Base-by-base conservation (phyloP, 2,888 invertebrate genomes). In the Julus scandinavius region DNA sequence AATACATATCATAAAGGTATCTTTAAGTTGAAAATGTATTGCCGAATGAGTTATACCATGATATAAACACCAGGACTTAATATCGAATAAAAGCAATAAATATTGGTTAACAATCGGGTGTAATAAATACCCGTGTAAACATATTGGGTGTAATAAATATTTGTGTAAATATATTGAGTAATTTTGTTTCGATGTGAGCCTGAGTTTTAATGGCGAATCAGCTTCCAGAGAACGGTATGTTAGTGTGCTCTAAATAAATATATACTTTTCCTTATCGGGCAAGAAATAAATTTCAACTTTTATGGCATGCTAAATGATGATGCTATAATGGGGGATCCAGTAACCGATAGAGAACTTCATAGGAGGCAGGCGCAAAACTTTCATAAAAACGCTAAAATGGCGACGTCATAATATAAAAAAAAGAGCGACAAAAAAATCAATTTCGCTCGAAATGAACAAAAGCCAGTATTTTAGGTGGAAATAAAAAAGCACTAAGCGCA, bases 391-490 rank as follows among this genome's bases (percentile, higher is more conserved):
- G 72, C 29, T 72, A 72, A 72, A 72, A 72, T 72, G 72, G 29
- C 20, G 72, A 29, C 72, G 72, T 29, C 29, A 72, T 72, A 72
- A 72, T 29, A 29, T 29, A 20, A 72, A 72, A 72, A 72, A 72
- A 72, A 29, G 72, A 72, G 72, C 20, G 20, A 20, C 72, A 72
- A 20, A 72, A 72, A 72, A 72, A 72, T 72, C 72, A 72, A 72
- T 72, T 72, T 20, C 72, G 72, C 29, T 72, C 29, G 72, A 72
- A 72, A 72, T 72, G 72, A 72, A 72, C 72, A 72, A 72, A 72
- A 72, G 72, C 72, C 72, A 72, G 72, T 72, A 72, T 72, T 72
- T 72, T 72, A 72, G 72, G 72, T 72, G 72, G 72, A 72, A 72
- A 72, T 72, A 72, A 72, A 72, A 72, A 72, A 72, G 72, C 72